These are phyloP conservation scores for Drosophila bunnanda DNA, from an alignment of 2,888 invertebrate genomes.

Conservation along the genomic window DNA sequence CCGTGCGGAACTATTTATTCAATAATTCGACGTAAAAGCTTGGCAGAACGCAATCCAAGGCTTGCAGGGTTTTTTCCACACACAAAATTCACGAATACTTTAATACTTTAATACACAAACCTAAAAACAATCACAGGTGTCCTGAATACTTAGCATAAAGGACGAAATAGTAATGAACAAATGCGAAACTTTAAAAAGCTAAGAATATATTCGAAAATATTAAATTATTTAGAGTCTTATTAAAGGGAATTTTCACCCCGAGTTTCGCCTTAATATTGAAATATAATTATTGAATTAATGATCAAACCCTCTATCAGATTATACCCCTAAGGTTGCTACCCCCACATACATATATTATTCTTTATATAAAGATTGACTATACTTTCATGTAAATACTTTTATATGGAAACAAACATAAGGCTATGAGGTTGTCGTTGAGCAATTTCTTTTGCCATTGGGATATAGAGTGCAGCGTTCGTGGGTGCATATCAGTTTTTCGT, in stretches of 20 bases:
- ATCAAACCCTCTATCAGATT: neutral
- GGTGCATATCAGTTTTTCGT: neutral
- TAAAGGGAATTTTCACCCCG: neutral
- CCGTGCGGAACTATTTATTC: slow-evolving; percentile 77
- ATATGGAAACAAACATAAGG: neutral
- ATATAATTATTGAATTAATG: neutral
- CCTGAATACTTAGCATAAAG: no score
- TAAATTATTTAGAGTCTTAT: neutral
- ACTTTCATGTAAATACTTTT: no score
- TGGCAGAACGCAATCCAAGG: slow-evolving; percentile 36
- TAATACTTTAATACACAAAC: neutral
- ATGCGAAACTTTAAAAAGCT: neutral
- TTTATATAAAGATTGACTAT: no score
- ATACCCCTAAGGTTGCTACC: neutral
- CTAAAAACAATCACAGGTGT: neutral
- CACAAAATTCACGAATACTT: slow-evolving; percentile 1
- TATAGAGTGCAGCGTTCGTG: neutral
- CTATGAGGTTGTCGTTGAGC: neutral
- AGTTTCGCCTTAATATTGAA: neutral
- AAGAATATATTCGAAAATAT: neutral
- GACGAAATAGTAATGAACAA: neutral
- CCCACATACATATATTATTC: no score
- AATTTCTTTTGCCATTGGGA: neutral
- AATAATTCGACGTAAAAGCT: slow-evolving; percentile 69
- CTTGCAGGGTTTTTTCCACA: neutral